Evolutionary conservation across 2,113 vertebrate genomes (phyloP).

Genomic region (Burhinus bistriatus): DNA sequence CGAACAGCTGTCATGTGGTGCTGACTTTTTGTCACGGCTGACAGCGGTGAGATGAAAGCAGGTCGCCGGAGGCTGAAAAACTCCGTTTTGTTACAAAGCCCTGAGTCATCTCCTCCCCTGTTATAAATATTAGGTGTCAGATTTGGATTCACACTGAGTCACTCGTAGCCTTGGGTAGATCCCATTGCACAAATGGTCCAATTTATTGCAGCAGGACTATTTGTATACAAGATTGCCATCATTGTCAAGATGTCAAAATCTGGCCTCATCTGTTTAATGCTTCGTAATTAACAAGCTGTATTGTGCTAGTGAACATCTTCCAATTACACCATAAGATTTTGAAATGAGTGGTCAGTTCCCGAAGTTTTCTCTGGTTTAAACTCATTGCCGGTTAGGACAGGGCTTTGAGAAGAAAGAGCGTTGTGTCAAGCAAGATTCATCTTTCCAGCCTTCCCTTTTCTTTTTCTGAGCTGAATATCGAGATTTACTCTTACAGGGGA

Average conservation of each 20-base stretch:
- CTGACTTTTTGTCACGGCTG: constrained; percentile 41
- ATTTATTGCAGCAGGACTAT: neutral
- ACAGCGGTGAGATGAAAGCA: constrained; percentile 42
- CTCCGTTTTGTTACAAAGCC: neutral
- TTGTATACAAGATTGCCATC: constrained; percentile 7
- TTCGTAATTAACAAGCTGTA: constrained; percentile 10
- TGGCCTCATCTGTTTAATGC: neutral
- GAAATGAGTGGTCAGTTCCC: neutral
- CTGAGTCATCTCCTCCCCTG: constrained; percentile 7
- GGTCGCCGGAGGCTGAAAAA: constrained; percentile 27
- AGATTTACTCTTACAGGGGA: neutral
- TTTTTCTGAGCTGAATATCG: neutral
- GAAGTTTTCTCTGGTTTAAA: neutral
- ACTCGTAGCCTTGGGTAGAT: neutral
- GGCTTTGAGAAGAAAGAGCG: neutral
- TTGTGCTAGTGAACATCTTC: neutral
- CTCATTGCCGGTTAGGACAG: neutral
- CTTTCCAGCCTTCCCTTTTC: neutral
- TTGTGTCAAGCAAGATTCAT: neutral
- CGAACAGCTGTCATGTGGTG: constrained; percentile 41
- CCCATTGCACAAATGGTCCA: neutral
- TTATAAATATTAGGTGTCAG: constrained; percentile 39
- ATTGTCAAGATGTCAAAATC: constrained; percentile 19
- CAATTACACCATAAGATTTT: neutral
- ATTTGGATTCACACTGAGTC: constrained; percentile 13